These are phyloP conservation scores for Myotis davidii DNA, from an alignment of 2,113 vertebrate genomes.

Conservation along the genomic window DNA sequence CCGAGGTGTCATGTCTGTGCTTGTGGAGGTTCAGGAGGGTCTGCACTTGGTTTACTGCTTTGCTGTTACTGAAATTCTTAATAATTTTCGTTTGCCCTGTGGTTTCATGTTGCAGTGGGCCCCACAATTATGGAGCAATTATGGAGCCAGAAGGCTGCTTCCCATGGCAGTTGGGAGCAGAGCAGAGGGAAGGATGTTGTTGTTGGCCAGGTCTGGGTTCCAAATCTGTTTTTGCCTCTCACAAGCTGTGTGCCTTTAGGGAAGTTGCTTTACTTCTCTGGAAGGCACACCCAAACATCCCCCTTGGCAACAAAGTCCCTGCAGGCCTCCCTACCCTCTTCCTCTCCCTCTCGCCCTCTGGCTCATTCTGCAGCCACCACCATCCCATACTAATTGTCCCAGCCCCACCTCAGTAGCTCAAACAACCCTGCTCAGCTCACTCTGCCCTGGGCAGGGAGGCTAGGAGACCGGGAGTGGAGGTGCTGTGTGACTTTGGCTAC, in stretches of 20 bases:
- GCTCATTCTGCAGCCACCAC: neutral
- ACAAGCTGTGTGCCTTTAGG: neutral
- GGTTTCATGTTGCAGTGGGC: neutral
- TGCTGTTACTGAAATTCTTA: neutral
- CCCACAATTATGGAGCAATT: neutral
- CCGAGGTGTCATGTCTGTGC: too few relatives aligned
- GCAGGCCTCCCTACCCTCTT: neutral
- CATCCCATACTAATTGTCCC: neutral
- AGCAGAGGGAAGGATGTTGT: neutral
- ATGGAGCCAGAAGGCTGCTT: neutral
- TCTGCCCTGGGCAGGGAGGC: neutral
- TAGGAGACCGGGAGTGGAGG: rapidly evolving
- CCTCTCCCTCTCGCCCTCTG: too few relatives aligned
- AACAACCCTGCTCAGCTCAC: neutral
- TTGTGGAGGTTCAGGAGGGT: neutral
- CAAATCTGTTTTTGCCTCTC: neutral
- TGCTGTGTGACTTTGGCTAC: neutral
- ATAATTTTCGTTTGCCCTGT: too few relatives aligned
- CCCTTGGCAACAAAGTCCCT: neutral
- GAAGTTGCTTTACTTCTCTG: neutral
- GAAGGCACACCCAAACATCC: too few relatives aligned
- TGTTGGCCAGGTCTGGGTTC: neutral
- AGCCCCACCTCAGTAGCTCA: neutral
- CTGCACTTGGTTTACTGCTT: neutral
- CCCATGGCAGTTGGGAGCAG: neutral